Base-by-base conservation (phyloP, 2,888 invertebrate species). In the Trichopria drosophilae region DNA sequence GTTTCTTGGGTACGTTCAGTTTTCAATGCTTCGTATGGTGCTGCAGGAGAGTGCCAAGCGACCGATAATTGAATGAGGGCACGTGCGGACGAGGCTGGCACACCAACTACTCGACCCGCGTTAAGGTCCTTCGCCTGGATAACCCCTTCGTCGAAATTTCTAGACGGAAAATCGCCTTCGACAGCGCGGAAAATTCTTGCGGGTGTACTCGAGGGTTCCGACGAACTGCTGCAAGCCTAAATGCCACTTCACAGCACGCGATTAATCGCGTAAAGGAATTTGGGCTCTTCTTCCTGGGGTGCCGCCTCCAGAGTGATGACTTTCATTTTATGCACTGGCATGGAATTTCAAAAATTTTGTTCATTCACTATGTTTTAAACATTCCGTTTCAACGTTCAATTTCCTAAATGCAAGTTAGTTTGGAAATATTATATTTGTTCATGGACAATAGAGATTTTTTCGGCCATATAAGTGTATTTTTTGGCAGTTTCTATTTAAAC, bases 61-160 rank as follows among this genome's bases (percentile, higher is more conserved):
- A 54, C 60, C 63, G 61, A 66, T 69, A 69, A 69, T 69, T 69
- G 67, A 69, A 69, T 66, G 62, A 60, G 62, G 60, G 58, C 56
- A 60, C 65, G 64, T 58, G 63, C 65, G 64, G 58, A 66, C 63
- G 64, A 64, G 62, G 55, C 58, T 42, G 58, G 65, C 66, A 66
- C 65, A 57, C 63, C 63, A 64, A 67, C 55, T 54, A 62, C 57
- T 49, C 37, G 52, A 50, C 53, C 52, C 34, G 53, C 55, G 56
- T 62, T 59, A 61, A 64, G 59, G 62, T 60, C 53, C 58, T 61
- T 60, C 57, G 57, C 55, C 57, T 57, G 57, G n/a, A n/a, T 51
- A 57, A 35, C 51, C 40, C 40, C 35, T 32, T 13, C 50, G 44
- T 37, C 55, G 61, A 60, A 65, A 59, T 59, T 53, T 39, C 50